phyloP scores from a whole-genome alignment of 2,888 invertebrate genomes.

The Tortrix viridana region DNA sequence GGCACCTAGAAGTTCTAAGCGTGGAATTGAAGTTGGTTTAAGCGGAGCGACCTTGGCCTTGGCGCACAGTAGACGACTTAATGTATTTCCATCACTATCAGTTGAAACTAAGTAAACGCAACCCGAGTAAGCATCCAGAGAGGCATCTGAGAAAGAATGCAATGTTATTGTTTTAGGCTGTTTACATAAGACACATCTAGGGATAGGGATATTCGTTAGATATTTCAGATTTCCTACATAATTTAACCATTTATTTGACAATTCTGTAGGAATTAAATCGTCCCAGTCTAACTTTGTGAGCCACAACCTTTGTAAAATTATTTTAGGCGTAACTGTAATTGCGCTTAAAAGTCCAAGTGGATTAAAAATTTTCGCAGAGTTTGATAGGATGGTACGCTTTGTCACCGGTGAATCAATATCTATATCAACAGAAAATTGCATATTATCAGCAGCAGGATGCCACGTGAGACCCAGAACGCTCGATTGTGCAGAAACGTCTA shows the following conservation, averaged over 20 bases:
- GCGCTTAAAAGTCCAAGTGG: conserved; percentile 42
- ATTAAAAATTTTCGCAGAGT: too few relatives aligned
- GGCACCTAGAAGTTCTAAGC: conserved; percentile 41
- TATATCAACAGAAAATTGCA: not conserved
- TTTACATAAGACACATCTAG: not conserved
- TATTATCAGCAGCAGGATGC: not conserved
- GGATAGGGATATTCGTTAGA: not conserved
- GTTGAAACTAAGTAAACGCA: conserved; percentile 37
- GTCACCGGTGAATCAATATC: too few relatives aligned
- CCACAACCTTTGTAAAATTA: too few relatives aligned
- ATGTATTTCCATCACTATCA: conserved; percentile 1
- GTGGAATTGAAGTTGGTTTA: conserved; percentile 41
- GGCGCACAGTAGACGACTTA: conserved; percentile 36
- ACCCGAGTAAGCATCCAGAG: conserved; percentile 30
- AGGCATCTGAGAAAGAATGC: conserved; percentile 41
- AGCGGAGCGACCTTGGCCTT: conserved; percentile 42
- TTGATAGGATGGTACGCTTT: too few relatives aligned
- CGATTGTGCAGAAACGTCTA: conserved; percentile 1
- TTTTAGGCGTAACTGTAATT: conserved; percentile 37
- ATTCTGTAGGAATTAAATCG: conserved; percentile 23
- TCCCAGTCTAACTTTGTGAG: conserved; percentile 40
- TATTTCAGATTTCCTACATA: conserved; percentile 3
- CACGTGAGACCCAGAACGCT: conserved; percentile 38
- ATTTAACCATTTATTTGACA: conserved; percentile 16
- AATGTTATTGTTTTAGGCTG: not conserved